Conservation (phyloP, 1,140 invertebrate species). For the Delia radicum region DNA sequence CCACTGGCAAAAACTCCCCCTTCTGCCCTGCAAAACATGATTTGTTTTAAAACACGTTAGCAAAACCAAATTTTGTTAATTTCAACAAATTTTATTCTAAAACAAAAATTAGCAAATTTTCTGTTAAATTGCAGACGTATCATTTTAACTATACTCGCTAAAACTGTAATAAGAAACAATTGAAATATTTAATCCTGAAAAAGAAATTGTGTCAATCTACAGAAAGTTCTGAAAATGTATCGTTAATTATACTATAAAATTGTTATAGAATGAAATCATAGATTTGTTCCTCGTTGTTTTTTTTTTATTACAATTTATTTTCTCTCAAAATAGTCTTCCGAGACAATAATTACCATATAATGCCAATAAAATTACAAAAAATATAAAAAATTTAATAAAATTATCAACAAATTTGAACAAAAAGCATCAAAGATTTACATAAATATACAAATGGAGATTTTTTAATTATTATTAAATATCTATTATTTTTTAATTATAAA, state of each 20-base stretch:
- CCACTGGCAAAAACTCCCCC: too few relatives aligned
- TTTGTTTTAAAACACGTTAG: too few relatives aligned
- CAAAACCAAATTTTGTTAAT: background rate
- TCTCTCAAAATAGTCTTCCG: conserved; percentile 25
- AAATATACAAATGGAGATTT: background rate
- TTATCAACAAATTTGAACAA: background rate
- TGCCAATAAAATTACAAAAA: background rate
- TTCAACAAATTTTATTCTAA: background rate
- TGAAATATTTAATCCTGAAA: too few relatives aligned
- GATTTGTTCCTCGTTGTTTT: background rate
- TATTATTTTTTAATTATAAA: background rate
- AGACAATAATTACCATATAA: conserved; percentile 30
- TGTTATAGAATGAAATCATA: background rate
- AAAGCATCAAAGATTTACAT: background rate
- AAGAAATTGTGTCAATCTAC: background rate
- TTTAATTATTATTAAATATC: background rate
- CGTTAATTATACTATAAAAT: too few relatives aligned
- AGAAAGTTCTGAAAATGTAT: background rate
- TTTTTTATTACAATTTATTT: background rate
- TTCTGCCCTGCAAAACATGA: too few relatives aligned
- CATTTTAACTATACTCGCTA: too few relatives aligned
- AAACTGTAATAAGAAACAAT: too few relatives aligned
- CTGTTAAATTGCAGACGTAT: too few relatives aligned
- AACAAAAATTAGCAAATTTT: background rate
- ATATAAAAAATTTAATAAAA: background rate